phyloP scores from a whole-genome alignment of 1,140 invertebrate species.

The Oedothorax gibbosus region DNA sequence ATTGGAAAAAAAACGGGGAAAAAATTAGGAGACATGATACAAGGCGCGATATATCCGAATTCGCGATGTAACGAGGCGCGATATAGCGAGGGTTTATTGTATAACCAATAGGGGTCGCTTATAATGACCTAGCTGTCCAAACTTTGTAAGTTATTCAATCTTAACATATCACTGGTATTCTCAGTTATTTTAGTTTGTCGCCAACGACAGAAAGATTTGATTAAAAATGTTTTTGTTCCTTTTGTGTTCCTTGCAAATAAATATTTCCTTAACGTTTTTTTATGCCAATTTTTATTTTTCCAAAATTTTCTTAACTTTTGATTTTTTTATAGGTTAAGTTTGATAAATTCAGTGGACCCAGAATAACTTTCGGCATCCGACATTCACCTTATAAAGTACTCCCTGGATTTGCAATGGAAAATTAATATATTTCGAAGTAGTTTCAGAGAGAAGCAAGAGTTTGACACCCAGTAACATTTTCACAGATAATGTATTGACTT shows the following conservation, averaged over 20 bases:
- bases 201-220: background rate
- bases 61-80: too few relatives aligned
- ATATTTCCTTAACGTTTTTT: too few relatives aligned
- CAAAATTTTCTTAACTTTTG: background rate
- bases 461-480: too few relatives aligned
- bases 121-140: background rate
- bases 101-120: background rate
- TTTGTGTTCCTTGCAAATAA: too few relatives aligned
- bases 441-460: background rate
- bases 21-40: too few relatives aligned
- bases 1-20: too few relatives aligned
- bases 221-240: background rate
- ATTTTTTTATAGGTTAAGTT: constrained; percentile 40
- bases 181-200: background rate
- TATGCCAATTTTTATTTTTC: background rate
- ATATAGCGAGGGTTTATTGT: too few relatives aligned
- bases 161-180: too few relatives aligned
- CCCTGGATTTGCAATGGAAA: constrained; percentile 47
- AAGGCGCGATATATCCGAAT: too few relatives aligned
- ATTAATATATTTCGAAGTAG: background rate
- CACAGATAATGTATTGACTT: too few relatives aligned
- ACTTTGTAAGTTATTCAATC: too few relatives aligned
- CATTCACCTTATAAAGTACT: constrained; percentile 28
- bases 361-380: constrained; percentile 42
- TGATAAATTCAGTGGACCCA: constrained; percentile 41